Conservation (phyloP, 2,797 vertebrate genomes). For the Catharus ustulatus region DNA sequence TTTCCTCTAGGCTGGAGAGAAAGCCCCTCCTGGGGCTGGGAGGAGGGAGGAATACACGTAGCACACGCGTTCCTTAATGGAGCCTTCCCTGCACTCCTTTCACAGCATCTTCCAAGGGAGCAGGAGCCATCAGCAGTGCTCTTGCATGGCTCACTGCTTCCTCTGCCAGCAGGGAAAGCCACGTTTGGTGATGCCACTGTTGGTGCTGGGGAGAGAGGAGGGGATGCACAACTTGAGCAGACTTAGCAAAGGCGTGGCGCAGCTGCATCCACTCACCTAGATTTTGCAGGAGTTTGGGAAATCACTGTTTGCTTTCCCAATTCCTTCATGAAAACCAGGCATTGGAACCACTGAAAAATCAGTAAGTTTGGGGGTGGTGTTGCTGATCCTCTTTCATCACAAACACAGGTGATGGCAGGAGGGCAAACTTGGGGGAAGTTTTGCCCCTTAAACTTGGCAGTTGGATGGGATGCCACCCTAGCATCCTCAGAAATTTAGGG, state of each 20-base stretch:
- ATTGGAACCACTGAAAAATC: not conserved
- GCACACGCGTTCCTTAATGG: not conserved
- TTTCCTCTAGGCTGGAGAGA: not conserved
- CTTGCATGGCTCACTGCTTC: not conserved
- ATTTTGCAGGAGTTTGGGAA: not conserved
- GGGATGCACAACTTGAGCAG: not conserved
- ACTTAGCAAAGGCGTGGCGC: not conserved
- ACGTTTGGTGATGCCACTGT: rapidly evolving
- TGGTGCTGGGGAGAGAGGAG: not conserved
- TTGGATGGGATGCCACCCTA: rapidly evolving
- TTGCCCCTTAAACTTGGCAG: not conserved
- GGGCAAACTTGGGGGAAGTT: not conserved
- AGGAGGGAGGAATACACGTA: not conserved
- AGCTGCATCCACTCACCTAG: rapidly evolving
- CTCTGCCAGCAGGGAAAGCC: not conserved
- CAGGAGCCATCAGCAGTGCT: not conserved
- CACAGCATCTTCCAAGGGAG: rapidly evolving
- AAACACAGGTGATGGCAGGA: not conserved
- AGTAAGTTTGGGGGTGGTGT: not conserved
- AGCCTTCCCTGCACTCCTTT: not conserved
- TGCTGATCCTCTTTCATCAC: not conserved
- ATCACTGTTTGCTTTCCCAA: not conserved
- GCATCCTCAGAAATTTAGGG: not conserved
- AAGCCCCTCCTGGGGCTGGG: not conserved
- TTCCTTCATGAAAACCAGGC: not conserved